Evolutionary conservation across 2,888 invertebrate genomes (phyloP), one percentile per base, ranked within the genome.

Genomic region (Tinea semifulvella): DNA sequence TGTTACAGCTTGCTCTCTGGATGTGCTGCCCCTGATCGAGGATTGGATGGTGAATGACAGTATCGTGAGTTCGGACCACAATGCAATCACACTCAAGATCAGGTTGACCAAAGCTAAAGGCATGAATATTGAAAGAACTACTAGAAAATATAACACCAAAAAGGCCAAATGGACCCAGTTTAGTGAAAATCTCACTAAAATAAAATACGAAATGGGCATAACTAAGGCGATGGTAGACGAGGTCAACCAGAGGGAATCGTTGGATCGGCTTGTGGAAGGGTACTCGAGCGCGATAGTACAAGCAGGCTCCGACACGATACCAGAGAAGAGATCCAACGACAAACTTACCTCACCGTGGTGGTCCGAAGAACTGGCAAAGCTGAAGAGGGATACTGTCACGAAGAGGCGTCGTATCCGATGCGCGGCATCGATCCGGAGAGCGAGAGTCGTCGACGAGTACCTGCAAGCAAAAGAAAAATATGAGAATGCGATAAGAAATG

Each of bases 281-380:
- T 36, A 36, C 36, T 5, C 36, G 16, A 17, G 17, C 36, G 16
- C 8, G 8, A 14, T 36, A 16, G 4, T 2, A 14, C 4, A 36
- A 3, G 36, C 16, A 36, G 7, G 36, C 16, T 16, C 7, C 17
- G 16, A 16, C 8, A 10, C 36, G 16, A 11, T 36, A 36, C 14
- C 36, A 14, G 16, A 36, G 13, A 36, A 36, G 17, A 36, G 16
- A 14, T 3, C 36, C 7, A 16, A 16, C 13, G 17, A 36, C 7
- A 36, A 17, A 17, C 16, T 8, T 16, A 17, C 4, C 17, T 14
- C 17, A 17, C 49, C 50, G 26, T 50, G 52, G 52, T 50, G 50
- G 50, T 45, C 43, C 38, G 46, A 44, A 10, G 26, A 48, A 22
- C 46, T 50, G 5, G 46, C 26, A 1, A 20, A 35, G 8, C 13